Percentiles rank a stretch among this genome's conserved stretches.
Evolutionary conservation across 1,140 invertebrate genomes (phyloP).

Genomic region (Diuraphis noxia): DNA sequence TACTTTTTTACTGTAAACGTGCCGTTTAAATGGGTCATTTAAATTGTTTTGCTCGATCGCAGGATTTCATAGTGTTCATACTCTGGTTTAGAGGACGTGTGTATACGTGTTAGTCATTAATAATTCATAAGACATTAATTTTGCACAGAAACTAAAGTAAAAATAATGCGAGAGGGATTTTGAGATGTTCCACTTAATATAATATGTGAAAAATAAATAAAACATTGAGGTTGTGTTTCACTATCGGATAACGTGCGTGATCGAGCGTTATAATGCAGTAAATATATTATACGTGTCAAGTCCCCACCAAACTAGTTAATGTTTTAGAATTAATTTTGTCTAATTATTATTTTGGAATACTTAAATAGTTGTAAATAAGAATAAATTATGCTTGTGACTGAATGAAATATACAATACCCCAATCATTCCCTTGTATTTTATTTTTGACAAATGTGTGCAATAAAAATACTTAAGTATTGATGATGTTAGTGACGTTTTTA

Average conservation of each 20-base stretch:
- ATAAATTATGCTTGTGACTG: too few relatives aligned
- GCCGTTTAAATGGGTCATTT: background rate
- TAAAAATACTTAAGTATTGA: too few relatives aligned
- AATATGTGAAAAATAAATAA: slow-evolving; percentile 8
- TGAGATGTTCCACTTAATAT: background rate
- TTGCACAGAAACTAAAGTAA: background rate
- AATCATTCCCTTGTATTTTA: too few relatives aligned
- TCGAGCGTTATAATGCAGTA: background rate
- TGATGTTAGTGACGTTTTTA: background rate
- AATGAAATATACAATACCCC: too few relatives aligned
- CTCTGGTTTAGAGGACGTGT: background rate
- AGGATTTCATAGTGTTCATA: background rate
- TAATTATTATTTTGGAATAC: background rate
- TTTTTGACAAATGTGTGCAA: too few relatives aligned
- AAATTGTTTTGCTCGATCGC: background rate
- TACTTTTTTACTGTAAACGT: background rate
- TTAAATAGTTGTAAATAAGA: too few relatives aligned
- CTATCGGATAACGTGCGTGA: background rate
- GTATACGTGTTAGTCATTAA: background rate
- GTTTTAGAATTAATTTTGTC: background rate
- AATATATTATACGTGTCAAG: background rate
- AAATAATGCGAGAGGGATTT: background rate
- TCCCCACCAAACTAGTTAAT: background rate
- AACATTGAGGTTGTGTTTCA: background rate
- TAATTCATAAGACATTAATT: background rate